phyloP scores from a whole-genome alignment of 2,888 invertebrate genomes.

The Glyphotaelius pellucidus region DNA sequence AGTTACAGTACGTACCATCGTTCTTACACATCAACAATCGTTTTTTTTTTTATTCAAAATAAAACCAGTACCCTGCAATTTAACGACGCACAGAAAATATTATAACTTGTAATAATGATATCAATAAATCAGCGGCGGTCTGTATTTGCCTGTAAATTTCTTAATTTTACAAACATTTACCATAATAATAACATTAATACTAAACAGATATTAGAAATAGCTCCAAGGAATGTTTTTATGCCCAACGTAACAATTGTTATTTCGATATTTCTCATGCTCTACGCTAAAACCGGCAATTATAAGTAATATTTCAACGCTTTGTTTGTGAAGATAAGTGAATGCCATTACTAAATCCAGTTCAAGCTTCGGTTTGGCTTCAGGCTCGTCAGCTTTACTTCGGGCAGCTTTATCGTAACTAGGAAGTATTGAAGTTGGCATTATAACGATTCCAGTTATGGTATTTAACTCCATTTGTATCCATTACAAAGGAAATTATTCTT shows the following conservation, averaged over 20 bases:
- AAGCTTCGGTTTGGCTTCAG: not conserved
- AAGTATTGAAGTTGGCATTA: not conserved
- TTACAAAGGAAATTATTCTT: not conserved
- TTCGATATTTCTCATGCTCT: not conserved
- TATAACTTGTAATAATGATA: not conserved
- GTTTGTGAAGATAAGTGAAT: constrained; percentile 6
- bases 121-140: not conserved
- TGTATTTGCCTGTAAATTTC: not conserved
- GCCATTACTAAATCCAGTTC: not conserved
- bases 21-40: too few species aligned
- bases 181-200: not conserved
- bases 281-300: not conserved
- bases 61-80: not conserved
- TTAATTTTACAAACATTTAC: not conserved
- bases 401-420: constrained; percentile 30
- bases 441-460: constrained; percentile 20
- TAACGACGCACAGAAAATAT: not conserved
- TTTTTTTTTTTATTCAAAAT: too few species aligned
- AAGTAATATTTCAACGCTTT: constrained; percentile 12
- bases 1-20: too few species aligned
- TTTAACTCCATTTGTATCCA: not conserved
- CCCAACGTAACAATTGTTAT: not conserved
- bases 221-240: not conserved
- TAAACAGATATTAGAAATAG: not conserved
- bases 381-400: not conserved